Base-by-base conservation (phyloP, 1,140 invertebrate species). In the Tetranychus urticae region DNA sequence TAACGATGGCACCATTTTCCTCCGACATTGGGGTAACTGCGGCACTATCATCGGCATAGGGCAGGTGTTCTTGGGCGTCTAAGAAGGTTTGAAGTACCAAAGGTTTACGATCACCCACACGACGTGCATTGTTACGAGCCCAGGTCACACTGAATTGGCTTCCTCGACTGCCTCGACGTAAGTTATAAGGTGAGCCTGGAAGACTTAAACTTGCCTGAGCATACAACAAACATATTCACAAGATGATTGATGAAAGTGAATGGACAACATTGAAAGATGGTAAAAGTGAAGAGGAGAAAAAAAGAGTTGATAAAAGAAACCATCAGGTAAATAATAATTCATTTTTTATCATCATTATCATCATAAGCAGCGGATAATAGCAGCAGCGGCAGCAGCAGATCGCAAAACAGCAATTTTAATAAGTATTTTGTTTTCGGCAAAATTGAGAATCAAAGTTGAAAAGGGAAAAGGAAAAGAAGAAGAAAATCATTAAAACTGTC, bases 1-100 rank as follows among this genome's bases (percentile, higher is more conserved):
- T 84, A 66, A 91, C 85, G 72, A 91, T 90, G 66, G 86, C 86
- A 66, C 88, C 88, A 72, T 91, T 92, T 72, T 96, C 90, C 76
- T 96, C 92, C 58, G 88, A 93, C 85, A 93, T 92, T 13, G 92
- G 92, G 54, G 91, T 97, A 3, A 94, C 91, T 57, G 91, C 92
- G 69, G 90, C 90, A 55, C 89, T 94, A 73, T 96, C 91, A 72
- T 97, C 92, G 36, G 90, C 91, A 73, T 90, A 97, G 14, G 92
- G 92, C 68, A 97, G 79, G 73, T 94, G 88, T 76, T 92, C 88
- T 73, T 93, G 85, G 61, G 88, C 89, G 72, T 96, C 91, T 69
- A 93, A 77, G 76, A 91, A 92, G 58, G 87, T 91, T 67, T 88
- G 91, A 58, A 92, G 76, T 52, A 96, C 89, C 61, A 96, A 77